phyloP scores from a whole-genome alignment of 2,888 invertebrate species.

The Heliconius sara region DNA sequence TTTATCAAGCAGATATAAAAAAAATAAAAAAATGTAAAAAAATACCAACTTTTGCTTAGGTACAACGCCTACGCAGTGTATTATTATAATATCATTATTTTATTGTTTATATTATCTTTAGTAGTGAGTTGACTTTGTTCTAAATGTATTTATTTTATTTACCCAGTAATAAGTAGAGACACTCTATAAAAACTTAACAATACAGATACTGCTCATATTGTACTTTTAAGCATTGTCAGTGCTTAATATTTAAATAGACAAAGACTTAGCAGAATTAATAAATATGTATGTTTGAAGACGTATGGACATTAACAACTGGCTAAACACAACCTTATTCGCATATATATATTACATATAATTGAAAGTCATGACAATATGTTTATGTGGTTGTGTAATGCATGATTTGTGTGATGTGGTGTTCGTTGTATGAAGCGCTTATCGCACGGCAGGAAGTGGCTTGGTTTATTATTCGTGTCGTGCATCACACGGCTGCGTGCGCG shows the following conservation, averaged over 20 bases:
- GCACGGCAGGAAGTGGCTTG: slow-evolving; percentile 80
- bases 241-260: slow-evolving; percentile 48
- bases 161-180: background rate
- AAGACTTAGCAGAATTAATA: slow-evolving; percentile 49
- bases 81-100: background rate
- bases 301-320: slow-evolving; percentile 32
- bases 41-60: background rate
- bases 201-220: slow-evolving; percentile 36
- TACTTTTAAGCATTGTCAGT: slow-evolving; percentile 44
- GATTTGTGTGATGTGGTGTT: slow-evolving; percentile 64
- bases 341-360: slow-evolving; percentile 47
- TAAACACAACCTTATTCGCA: slow-evolving; percentile 43
- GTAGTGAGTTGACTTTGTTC: background rate
- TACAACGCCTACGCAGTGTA: background rate
- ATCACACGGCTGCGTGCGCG: slow-evolving; percentile 70
- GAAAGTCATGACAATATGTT: slow-evolving; percentile 48
- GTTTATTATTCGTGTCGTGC: slow-evolving; percentile 84
- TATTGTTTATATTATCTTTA: background rate
- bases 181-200: background rate
- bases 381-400: slow-evolving; percentile 60
- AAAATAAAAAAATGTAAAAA: background rate
- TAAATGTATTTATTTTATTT: background rate
- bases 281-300: slow-evolving; percentile 47
- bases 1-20: background rate
- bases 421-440: slow-evolving; percentile 75